These are phyloP conservation scores for Podiceps cristatus DNA, from an alignment of 2,113 vertebrate species.

Conservation along the genomic window DNA sequence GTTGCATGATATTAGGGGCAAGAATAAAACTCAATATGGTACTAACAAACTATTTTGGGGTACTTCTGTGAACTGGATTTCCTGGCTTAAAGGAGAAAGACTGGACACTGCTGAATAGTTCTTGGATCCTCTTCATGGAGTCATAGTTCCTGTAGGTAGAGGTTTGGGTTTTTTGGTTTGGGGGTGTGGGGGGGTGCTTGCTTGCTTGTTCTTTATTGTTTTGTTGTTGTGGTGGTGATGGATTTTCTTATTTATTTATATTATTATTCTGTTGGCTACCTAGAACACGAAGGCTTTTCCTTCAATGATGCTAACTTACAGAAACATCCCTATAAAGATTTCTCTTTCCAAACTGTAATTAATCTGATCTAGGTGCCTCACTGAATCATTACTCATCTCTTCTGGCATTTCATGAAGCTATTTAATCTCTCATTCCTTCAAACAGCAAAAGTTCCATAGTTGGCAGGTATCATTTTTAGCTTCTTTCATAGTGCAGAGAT, in stretches of 20 bases:
- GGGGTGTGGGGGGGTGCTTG: too few species aligned
- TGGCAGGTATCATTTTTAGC: conserved; percentile 59
- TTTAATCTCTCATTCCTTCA: conserved; percentile 25
- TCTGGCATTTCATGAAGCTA: conserved; percentile 48
- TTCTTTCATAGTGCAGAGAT: conserved; percentile 18
- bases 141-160: neutral
- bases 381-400: conserved; percentile 33
- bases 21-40: neutral
- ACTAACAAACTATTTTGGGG: neutral
- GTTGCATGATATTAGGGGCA: neutral
- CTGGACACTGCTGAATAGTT: neutral
- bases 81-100: neutral
- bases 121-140: neutral
- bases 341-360: neutral
- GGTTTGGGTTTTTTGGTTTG: too few species aligned
- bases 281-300: neutral
- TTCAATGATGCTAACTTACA: neutral
- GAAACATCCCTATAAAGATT: neutral
- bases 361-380: neutral
- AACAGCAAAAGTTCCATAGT: neutral
- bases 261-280: neutral
- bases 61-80: neutral
- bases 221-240: neutral
- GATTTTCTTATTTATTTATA: neutral
- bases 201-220: neutral